Evolutionary conservation across 2,888 invertebrate genomes (phyloP).

Genomic region (Arenicola marina): DNA sequence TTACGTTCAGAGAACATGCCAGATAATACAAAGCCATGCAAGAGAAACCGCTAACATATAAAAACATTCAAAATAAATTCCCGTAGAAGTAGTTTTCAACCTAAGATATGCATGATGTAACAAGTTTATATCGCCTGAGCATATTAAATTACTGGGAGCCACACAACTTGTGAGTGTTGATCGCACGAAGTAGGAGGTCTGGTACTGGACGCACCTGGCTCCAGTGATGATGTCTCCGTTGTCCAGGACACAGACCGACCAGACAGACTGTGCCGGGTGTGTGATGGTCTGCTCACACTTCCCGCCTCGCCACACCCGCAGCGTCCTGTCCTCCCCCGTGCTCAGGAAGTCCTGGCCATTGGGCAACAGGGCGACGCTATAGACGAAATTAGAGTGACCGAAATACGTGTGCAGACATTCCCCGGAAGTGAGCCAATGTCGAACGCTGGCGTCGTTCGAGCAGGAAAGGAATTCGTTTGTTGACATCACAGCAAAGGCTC

Average conservation of each 20-base stretch:
- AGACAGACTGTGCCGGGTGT: constrained; percentile 86
- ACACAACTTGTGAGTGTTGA: no score
- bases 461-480: constrained; percentile 78
- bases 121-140: no score
- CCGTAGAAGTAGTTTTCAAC: no score
- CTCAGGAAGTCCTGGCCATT: constrained; percentile 74
- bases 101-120: no score
- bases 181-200: no score
- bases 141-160: no score
- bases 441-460: constrained; percentile 88
- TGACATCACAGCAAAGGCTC: constrained; percentile 75
- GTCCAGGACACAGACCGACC: constrained; percentile 79
- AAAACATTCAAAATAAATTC: no score
- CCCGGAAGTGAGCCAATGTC: constrained; percentile 80
- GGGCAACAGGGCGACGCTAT: constrained; percentile 64
- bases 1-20: no score
- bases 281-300: constrained; percentile 68
- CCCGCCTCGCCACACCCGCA: constrained; percentile 76
- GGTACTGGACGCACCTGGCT: constrained; percentile 61
- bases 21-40: no score
- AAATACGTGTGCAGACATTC: constrained; percentile 70
- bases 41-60: no score
- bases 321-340: constrained; percentile 78
- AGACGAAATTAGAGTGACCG: constrained; percentile 89
- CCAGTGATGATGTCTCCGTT: constrained; percentile 93